Evolutionary conservation across 1,140 invertebrate genomes (phyloP), one percentile per base, ranked within the genome.

Genomic region (Drosophila pseudoananassae): DNA sequence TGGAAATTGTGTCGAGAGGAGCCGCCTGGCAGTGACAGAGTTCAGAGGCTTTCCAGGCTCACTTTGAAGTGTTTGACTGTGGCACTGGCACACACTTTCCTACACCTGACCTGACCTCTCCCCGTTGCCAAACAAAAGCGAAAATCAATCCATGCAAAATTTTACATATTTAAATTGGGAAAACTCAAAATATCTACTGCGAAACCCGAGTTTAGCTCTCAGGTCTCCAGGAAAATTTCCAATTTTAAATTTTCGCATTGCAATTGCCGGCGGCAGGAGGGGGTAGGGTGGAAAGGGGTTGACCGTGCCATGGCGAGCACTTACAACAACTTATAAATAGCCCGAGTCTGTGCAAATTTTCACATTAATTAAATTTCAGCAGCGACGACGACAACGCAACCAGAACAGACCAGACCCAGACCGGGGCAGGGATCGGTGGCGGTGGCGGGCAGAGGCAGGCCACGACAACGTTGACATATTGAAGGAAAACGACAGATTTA

Each of bases 401-500:
- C 60, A 65, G 36, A 63, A 57, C 49, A 66, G 50, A 49, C 31
- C 43, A 69, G 50, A 46, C 31, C 58, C 36, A 60, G 56, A 60
- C 51, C 65, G 33, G 54, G 54, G 33, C 43, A 52, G 14, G 60
- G 40, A 29, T 15, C 6, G 15, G 50, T 8, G 25, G n/a, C 0
- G n/a, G 38, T 10, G 31, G 12, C 38, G 17, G n/a, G 40, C 14
- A 7, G n/a, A 40, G 14, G 14, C 1, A 15, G 36, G 15, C 50
- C 65, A 15, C 77, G 79, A 74, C 78, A 82, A 69, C 74, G 81
- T 69, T 90, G 87, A 90, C 87, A 90, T 90, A 90, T 90, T 90
- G 87, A 90, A 90, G 87, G 87, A 90, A 90, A 90, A 76, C 81
- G 82, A 90, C 87, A 90, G 81, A 90, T 90, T 90, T 90, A 82